Percentiles rank a stretch among this genome's conserved stretches.
These are phyloP conservation scores for Drosophila niveifrons DNA, from an alignment of 2,888 invertebrate species.

Conservation along the genomic window DNA sequence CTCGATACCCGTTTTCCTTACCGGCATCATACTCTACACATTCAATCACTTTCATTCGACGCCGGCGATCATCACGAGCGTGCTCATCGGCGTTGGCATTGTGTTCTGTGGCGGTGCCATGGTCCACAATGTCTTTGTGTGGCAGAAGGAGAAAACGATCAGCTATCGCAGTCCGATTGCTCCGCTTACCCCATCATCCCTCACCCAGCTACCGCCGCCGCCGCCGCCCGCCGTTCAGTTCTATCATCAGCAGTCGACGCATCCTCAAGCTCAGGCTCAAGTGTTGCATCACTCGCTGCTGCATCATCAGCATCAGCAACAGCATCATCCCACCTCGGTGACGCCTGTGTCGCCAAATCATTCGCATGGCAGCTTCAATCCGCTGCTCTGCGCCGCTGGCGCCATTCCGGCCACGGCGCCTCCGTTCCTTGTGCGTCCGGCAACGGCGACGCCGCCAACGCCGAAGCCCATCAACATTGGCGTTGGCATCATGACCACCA, in stretches of 20 bases:
- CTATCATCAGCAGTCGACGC: neutral
- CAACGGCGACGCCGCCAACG: conserved; percentile 85
- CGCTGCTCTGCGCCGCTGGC: conserved; percentile 67
- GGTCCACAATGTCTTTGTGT: conserved; percentile 97
- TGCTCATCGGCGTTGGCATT: conserved; percentile 95
- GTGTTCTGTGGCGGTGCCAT: conserved; percentile 96
- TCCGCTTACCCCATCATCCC: conserved; percentile 25
- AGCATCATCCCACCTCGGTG: conserved; percentile 83
- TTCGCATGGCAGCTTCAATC: conserved; percentile 85
- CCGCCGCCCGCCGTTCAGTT: conserved; percentile 6
- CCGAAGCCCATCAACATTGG: conserved; percentile 77
- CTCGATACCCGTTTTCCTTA: conserved; percentile 96
- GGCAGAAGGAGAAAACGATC: conserved; percentile 96
- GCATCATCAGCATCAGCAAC: conserved; percentile 26
- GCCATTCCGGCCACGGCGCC: conserved; percentile 69
- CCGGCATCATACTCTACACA: conserved; percentile 96
- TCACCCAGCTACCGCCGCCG: conserved; percentile 48
- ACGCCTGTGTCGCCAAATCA: conserved; percentile 85
- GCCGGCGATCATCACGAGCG: conserved; percentile 95
- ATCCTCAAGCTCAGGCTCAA: neutral
- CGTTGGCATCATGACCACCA: neutral
- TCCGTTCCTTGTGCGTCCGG: conserved; percentile 82
- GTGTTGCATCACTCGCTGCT: conserved; percentile 49
- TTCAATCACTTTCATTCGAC: conserved; percentile 97
- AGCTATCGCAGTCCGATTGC: conserved; percentile 87